Conservation (phyloP, 1,140 invertebrate genomes). For the Notospermus geniculatus region DNA sequence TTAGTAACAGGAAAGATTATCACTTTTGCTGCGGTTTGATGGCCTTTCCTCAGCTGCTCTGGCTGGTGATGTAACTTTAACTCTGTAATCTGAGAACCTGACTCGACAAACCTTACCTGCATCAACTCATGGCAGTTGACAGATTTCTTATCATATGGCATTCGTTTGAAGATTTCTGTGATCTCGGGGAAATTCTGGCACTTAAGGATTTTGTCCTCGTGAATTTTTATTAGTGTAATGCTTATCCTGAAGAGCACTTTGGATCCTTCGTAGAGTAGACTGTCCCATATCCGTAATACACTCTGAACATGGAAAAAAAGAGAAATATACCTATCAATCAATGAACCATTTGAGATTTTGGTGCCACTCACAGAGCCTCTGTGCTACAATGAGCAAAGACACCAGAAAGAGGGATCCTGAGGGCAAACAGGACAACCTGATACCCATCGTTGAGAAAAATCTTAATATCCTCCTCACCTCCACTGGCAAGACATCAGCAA, state of each 20-base stretch:
- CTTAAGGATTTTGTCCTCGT: conserved; percentile 67
- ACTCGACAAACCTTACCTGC: conserved; percentile 68
- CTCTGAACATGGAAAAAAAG: conserved; percentile 63
- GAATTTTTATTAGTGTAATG: conserved; percentile 75
- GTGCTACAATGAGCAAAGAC: too few relatives aligned
- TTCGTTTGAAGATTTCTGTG: conserved; percentile 74
- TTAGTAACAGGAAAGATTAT: neutral
- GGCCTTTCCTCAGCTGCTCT: conserved; percentile 6
- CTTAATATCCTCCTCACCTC: conserved; percentile 63
- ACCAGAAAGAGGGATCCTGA: too few relatives aligned
- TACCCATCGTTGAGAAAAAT: neutral
- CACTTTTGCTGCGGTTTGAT: conserved; percentile 6
- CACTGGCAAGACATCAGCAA: conserved; percentile 84
- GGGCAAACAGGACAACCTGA: too few relatives aligned
- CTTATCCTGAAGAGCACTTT: conserved; percentile 85
- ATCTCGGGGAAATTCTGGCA: conserved; percentile 74
- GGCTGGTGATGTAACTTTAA: neutral
- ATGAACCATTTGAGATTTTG: too few relatives aligned
- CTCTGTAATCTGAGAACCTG: too few relatives aligned
- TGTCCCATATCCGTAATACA: conserved; percentile 90
- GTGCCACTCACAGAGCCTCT: too few relatives aligned
- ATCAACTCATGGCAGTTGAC: conserved; percentile 82
- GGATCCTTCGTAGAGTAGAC: conserved; percentile 88
- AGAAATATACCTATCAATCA: too few relatives aligned
- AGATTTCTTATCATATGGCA: conserved; percentile 69